Percentiles rank a stretch among this genome's conserved stretches.
These are phyloP conservation scores for Brachionus sp. DNA, from an alignment of 1,140 invertebrate species.

Conservation along the genomic window DNA sequence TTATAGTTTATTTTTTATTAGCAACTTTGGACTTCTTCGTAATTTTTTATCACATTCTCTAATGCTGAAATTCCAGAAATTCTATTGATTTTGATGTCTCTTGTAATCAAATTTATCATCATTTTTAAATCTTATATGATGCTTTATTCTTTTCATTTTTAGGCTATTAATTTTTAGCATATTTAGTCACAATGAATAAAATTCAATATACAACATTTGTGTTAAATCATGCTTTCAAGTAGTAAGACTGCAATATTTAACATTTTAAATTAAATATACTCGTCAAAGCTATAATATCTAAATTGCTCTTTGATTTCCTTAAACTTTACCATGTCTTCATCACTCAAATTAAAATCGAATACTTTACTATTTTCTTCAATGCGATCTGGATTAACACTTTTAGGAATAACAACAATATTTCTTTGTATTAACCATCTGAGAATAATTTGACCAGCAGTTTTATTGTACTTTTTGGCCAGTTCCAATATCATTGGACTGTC, in stretches of 20 bases:
- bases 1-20: too few relatives aligned
- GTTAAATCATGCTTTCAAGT: background rate
- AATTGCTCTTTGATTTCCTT: slow-evolving; percentile 23
- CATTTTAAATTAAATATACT: background rate
- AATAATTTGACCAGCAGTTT: slow-evolving; percentile 20
- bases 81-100: too few relatives aligned
- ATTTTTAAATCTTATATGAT: too few relatives aligned
- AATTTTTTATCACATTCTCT: too few relatives aligned
- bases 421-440: slow-evolving; percentile 22
- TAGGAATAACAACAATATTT: slow-evolving; percentile 43
- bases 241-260: background rate
- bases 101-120: too few relatives aligned
- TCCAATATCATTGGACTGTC: background rate
- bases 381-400: background rate
- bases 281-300: slow-evolving; percentile 34
- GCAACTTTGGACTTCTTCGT: too few relatives aligned
- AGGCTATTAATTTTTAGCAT: too few relatives aligned
- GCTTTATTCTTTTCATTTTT: too few relatives aligned
- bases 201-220: too few relatives aligned
- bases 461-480: slow-evolving; percentile 15
- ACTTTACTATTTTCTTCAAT: slow-evolving; percentile 41
- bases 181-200: too few relatives aligned
- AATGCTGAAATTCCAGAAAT: too few relatives aligned
- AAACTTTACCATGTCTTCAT: background rate
- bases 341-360: slow-evolving; percentile 22